phyloP scores from a whole-genome alignment of 2,113 vertebrate species.

The Cephalopterus ornatus region DNA sequence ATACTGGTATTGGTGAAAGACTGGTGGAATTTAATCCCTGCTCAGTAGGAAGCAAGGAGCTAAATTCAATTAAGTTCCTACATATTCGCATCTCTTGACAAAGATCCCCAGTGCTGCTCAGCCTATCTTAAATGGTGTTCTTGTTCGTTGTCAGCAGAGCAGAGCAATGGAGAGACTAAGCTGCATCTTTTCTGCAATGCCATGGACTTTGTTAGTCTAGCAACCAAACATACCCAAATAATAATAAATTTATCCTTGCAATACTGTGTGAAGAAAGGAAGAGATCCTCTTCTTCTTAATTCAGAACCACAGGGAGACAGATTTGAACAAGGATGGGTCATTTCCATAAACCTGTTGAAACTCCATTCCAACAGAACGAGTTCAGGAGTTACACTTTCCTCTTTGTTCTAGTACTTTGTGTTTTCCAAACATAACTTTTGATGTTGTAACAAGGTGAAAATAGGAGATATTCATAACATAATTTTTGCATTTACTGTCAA shows the following conservation, averaged over 20 bases:
- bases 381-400: neutral
- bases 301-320: neutral
- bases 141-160: neutral
- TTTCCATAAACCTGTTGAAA: neutral
- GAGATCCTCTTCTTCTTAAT: neutral
- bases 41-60: neutral
- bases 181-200: neutral
- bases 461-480: neutral
- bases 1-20: neutral
- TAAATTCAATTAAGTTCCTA: neutral
- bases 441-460: neutral
- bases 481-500: neutral
- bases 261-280: neutral
- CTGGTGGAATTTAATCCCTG: neutral
- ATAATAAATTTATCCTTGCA: neutral
- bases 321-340: neutral
- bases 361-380: neutral
- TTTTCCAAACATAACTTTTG: neutral
- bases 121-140: neutral
- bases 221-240: neutral
- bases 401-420: neutral
- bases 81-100: neutral
- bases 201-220: neutral
- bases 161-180: neutral
- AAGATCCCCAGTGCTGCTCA: neutral